Percentiles rank a stretch among this genome's conserved stretches.
Evolutionary conservation across 2,888 invertebrate species (phyloP).

Genomic region (Quadroppia sp.): DNA sequence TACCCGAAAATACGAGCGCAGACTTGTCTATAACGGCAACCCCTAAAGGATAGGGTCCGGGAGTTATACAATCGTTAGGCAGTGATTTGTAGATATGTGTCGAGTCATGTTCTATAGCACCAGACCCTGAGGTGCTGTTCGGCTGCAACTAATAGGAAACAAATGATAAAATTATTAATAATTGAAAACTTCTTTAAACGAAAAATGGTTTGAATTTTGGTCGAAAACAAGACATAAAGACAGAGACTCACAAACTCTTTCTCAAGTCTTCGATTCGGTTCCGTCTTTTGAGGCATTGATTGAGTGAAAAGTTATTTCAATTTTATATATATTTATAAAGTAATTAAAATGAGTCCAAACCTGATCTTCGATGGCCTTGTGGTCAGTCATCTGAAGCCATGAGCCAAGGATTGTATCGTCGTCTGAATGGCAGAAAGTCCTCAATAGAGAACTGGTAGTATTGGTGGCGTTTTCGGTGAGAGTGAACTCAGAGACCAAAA

Average conservation of each 20-base stretch:
- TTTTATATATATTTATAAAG: neutral
- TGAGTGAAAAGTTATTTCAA: conserved; percentile 35
- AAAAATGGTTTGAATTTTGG: no score
- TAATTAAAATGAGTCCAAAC: conserved; percentile 57
- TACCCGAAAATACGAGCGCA: conserved; percentile 82
- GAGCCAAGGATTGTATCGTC: conserved; percentile 88
- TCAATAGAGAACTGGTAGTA: conserved; percentile 76
- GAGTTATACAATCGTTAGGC: conserved; percentile 60
- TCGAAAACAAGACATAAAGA: no score
- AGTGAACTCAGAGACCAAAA: conserved; percentile 89
- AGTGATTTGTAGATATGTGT: conserved; percentile 73
- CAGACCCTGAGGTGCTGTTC: conserved; percentile 90
- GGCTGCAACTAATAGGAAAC: conserved; percentile 73
- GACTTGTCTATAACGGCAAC: conserved; percentile 95
- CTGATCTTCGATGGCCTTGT: conserved; percentile 94
- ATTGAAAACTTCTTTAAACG: no score
- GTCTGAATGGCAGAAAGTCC: conserved; percentile 78
- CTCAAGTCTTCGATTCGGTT: conserved; percentile 74
- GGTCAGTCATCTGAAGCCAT: conserved; percentile 94
- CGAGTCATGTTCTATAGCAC: conserved; percentile 93
- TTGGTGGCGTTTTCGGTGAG: conserved; percentile 88
- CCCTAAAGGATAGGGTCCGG: conserved; percentile 82
- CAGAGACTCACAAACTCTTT: conserved; percentile 50
- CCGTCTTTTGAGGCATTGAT: conserved; percentile 61
- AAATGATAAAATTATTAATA: conserved; percentile 45